Evolutionary conservation across 2,888 invertebrate species (phyloP).

Genomic region (Ophion ventricosus): DNA sequence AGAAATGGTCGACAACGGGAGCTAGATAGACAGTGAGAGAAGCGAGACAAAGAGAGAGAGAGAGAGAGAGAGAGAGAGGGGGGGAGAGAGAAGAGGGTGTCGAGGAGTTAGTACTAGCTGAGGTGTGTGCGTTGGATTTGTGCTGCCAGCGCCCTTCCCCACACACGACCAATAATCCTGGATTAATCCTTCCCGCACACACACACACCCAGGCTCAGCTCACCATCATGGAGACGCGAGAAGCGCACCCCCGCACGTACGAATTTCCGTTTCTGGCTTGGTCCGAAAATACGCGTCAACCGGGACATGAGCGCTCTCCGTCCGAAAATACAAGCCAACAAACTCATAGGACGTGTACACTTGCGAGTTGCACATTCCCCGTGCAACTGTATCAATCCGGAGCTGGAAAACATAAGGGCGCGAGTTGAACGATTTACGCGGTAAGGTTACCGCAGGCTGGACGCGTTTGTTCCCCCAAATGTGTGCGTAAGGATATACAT

Average conservation of each 20-base stretch:
- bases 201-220: conserved; percentile 50
- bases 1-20: conserved; percentile 21
- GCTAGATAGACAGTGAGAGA: conserved; percentile 30
- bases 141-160: conserved; percentile 73
- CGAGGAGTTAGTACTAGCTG: conserved; percentile 78
- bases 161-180: conserved; percentile 80
- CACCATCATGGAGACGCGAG: conserved; percentile 40
- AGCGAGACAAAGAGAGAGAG: conserved; percentile 40
- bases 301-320: neutral
- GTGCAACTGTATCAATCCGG: neutral
- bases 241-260: conserved; percentile 26
- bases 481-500: neutral
- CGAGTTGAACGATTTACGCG: neutral
- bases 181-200: conserved; percentile 79
- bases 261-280: conserved; percentile 26
- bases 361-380: conserved; percentile 10
- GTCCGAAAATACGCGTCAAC: conserved; percentile 36
- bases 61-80: conserved; percentile 40
- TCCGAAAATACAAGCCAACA: conserved; percentile 36
- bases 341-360: neutral
- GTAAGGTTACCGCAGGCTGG: neutral
- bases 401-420: conserved; percentile 16
- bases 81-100: conserved; percentile 45
- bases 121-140: conserved; percentile 82
- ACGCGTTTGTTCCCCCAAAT: neutral